phyloP scores from a whole-genome alignment of 53 echinoderm and acorn worm species.

The Echinometra lucunter region DNA sequence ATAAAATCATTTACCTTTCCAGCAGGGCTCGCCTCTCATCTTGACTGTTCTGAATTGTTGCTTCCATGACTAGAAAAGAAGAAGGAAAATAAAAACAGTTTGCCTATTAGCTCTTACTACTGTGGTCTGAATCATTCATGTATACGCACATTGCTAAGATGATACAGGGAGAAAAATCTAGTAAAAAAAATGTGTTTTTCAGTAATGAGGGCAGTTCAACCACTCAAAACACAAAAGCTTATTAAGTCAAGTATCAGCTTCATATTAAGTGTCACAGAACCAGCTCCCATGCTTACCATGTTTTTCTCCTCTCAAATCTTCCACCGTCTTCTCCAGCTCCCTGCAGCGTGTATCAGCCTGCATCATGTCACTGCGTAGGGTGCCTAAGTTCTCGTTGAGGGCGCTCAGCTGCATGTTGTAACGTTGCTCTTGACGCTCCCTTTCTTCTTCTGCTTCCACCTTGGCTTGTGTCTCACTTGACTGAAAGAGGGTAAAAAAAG shows the following conservation, averaged over 20 bases:
- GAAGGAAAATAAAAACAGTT: background rate
- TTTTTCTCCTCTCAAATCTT: slow-evolving; percentile 90
- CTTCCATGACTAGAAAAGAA: slow-evolving; percentile 83
- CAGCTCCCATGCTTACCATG: slow-evolving; percentile 75
- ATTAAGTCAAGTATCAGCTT: no score
- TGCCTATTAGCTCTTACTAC: background rate
- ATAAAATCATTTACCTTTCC: slow-evolving; percentile 79
- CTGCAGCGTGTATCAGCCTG: slow-evolving; percentile 82
- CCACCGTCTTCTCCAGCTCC: slow-evolving; percentile 86
- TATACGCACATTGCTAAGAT: no score
- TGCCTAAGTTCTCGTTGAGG: slow-evolving; percentile 93
- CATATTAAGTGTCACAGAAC: no score
- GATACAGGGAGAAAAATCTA: no score
- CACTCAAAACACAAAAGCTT: no score
- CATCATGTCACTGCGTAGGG: slow-evolving; percentile 82
- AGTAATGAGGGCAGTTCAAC: no score
- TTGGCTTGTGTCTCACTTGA: slow-evolving; percentile 83
- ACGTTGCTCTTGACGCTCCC: slow-evolving; percentile 84
- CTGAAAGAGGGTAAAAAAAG: slow-evolving; percentile 46
- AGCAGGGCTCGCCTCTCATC: slow-evolving; percentile 95
- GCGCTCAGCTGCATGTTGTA: slow-evolving; percentile 88
- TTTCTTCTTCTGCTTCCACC: slow-evolving; percentile 72
- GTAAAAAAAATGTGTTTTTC: no score
- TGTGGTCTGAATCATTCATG: background rate
- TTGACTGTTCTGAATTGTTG: slow-evolving; percentile 95